Evolutionary conservation across 2,888 invertebrate species (phyloP).

Genomic region (Lagria hirta): DNA sequence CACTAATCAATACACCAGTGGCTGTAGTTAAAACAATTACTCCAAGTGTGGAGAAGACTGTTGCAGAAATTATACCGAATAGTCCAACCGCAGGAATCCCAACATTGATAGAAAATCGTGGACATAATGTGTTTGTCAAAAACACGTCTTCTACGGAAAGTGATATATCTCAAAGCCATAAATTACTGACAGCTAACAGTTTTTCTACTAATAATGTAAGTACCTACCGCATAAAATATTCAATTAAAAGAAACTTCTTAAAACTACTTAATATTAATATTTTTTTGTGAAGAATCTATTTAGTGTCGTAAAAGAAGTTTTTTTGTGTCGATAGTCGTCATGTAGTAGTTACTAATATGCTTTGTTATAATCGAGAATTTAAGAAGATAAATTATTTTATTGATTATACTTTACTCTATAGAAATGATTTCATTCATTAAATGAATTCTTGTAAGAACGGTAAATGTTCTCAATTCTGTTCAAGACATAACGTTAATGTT

Average conservation of each 20-base stretch:
- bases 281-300: too few relatives aligned
- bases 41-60: constrained; percentile 27
- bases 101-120: constrained; percentile 42
- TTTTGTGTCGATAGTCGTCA: too few relatives aligned
- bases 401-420: too few relatives aligned
- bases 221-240: constrained; percentile 20
- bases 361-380: too few relatives aligned
- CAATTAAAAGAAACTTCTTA: constrained; percentile 3
- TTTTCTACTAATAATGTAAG: constrained; percentile 51
- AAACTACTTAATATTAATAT: too few relatives aligned
- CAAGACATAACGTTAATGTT: too few relatives aligned
- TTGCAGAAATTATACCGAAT: constrained; percentile 18
- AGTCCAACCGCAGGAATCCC: constrained; percentile 30
- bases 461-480: too few relatives aligned
- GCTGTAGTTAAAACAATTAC: constrained; percentile 48
- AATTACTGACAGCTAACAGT: constrained; percentile 48
- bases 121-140: constrained; percentile 53
- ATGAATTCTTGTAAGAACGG: too few relatives aligned
- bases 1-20: constrained; percentile 50
- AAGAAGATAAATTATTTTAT: too few relatives aligned
- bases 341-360: too few relatives aligned
- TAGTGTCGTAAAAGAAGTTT: too few relatives aligned
- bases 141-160: constrained; percentile 36
- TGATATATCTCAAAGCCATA: constrained; percentile 49
- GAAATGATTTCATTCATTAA: too few relatives aligned